Evolutionary conservation across 2,797 vertebrate species (phyloP).

Genomic region (Avahi laniger): DNA sequence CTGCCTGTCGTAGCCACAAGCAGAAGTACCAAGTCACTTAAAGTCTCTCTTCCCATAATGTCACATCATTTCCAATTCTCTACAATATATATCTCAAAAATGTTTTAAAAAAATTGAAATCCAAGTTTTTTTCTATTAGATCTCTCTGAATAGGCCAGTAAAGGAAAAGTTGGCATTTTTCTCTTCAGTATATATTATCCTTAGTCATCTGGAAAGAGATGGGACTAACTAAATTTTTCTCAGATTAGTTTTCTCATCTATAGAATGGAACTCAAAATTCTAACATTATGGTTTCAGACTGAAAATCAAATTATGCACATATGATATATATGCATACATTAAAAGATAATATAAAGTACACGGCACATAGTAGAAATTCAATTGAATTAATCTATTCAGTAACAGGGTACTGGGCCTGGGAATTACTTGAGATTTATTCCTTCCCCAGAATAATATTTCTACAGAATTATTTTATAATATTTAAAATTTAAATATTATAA

Average conservation of each 20-base stretch:
- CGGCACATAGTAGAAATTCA: background rate
- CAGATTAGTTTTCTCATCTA: background rate
- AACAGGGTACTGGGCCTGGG: background rate
- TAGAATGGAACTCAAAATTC: background rate
- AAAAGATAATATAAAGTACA: background rate
- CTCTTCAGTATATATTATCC: background rate
- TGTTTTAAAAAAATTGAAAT: background rate
- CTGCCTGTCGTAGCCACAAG: background rate
- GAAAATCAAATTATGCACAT: background rate
- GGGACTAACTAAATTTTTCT: background rate
- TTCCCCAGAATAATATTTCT: background rate
- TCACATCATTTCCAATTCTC: background rate
- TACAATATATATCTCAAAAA: background rate
- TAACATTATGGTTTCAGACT: background rate
- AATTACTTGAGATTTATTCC: background rate
- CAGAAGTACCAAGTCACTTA: background rate
- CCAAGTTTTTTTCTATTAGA: background rate
- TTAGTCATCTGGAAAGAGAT: background rate
- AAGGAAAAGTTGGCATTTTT: background rate
- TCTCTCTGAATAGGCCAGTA: background rate
- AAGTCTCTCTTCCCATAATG: background rate
- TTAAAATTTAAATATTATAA: background rate
- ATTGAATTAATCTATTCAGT: background rate
- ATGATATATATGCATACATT: background rate
- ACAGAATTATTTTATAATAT: background rate